phyloP scores from a whole-genome alignment of 2,113 vertebrate genomes.

The Psephotus haematonotus region DNA sequence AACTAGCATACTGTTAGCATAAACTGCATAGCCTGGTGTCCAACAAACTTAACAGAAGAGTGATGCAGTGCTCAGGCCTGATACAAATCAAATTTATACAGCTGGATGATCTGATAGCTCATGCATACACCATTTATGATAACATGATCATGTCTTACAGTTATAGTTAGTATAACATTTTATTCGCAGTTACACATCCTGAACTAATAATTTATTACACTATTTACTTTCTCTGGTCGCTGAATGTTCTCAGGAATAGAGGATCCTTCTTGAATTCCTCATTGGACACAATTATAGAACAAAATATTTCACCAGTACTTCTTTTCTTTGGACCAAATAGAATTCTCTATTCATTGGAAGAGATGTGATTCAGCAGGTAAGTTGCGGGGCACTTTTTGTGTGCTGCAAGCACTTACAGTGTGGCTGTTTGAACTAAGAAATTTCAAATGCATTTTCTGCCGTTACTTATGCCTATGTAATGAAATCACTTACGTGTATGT shows the following conservation, averaged over 20 bases:
- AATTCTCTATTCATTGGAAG: background rate
- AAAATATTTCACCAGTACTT: background rate
- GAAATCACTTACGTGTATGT: rapidly evolving
- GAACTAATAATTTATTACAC: background rate
- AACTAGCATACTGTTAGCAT: background rate
- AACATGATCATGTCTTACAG: background rate
- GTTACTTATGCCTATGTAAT: background rate
- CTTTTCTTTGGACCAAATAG: background rate
- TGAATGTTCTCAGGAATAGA: background rate
- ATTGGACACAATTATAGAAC: background rate
- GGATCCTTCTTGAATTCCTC: background rate
- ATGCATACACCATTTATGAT: background rate
- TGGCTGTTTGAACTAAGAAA: background rate
- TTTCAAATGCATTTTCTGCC: background rate
- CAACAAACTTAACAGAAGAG: background rate
- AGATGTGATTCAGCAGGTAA: background rate
- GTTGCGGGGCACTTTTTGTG: background rate
- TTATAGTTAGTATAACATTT: background rate
- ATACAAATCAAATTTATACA: background rate
- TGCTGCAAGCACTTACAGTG: background rate
- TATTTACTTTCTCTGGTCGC: background rate
- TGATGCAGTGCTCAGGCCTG: background rate
- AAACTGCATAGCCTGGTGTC: background rate
- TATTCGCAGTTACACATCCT: background rate
- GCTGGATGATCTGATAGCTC: background rate